phyloP scores from a whole-genome alignment of 2,797 vertebrate species.

The Pangasius djambal region DNA sequence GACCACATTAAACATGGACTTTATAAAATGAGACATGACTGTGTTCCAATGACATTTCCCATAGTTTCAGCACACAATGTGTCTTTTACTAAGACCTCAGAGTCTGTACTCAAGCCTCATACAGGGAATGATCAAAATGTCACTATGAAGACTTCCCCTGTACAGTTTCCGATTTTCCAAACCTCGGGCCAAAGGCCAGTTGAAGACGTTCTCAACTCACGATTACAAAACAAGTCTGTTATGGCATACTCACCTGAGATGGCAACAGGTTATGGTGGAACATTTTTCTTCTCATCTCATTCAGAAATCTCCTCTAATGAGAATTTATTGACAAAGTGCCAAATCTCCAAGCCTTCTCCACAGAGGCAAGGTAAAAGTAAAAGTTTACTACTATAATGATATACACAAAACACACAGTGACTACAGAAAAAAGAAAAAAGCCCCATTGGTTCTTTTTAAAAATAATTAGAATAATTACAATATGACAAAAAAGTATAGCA shows the following conservation, averaged over 20 bases:
- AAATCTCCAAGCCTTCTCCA: not conserved
- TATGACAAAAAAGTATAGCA: not conserved
- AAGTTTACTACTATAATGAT: conserved; percentile 2
- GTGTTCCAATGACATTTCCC: conserved; percentile 19
- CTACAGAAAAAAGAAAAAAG: not conserved
- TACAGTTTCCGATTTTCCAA: conserved; percentile 6
- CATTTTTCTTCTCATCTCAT: not conserved
- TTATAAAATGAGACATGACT: conserved; percentile 28
- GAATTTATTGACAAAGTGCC: conserved; percentile 11
- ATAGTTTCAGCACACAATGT: conserved; percentile 15
- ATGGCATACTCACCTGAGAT: conserved; percentile 33
- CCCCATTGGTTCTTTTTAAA: not conserved
- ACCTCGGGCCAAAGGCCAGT: conserved; percentile 1
- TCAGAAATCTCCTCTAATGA: conserved; percentile 28
- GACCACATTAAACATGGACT: conserved; percentile 59
- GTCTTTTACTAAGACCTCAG: conserved; percentile 10
- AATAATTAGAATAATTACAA: too few species aligned
- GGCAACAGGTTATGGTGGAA: conserved; percentile 24
- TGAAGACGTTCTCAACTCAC: conserved; percentile 21
- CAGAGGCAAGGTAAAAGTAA: conserved; percentile 42
- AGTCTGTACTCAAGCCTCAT: not conserved
- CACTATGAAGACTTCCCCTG: not conserved
- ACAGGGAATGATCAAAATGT: conserved; percentile 26
- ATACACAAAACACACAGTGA: not conserved
- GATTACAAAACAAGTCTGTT: not conserved